Evolutionary conservation across 92 coral and sea anemone genomes (phyloP).

Genomic region (Chrysogorgia sp.): DNA sequence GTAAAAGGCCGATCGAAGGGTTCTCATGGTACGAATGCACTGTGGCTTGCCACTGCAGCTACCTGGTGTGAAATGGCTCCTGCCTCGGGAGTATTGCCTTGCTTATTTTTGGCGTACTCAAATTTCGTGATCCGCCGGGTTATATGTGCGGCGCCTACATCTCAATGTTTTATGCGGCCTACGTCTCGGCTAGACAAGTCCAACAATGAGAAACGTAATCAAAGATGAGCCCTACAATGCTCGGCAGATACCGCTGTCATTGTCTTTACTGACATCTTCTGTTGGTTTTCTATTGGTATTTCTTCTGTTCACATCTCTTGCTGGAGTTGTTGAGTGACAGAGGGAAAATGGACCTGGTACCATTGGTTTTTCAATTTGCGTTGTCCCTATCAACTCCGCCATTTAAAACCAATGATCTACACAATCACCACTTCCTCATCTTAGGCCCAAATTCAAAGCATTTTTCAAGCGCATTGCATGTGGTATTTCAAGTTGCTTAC

Average conservation of each 20-base stretch:
- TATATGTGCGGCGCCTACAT: too few species aligned
- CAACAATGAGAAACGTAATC: neutral
- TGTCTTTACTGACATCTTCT: neutral
- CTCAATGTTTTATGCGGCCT: too few species aligned
- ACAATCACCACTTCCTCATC: neutral
- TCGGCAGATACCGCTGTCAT: neutral
- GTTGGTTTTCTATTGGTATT: neutral
- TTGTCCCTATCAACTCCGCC: neutral
- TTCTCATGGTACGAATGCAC: neutral
- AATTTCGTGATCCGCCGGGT: neutral
- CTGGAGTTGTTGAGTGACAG: neutral
- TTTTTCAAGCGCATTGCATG: too few species aligned
- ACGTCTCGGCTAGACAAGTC: too few species aligned
- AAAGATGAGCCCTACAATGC: neutral
- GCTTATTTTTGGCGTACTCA: too few species aligned
- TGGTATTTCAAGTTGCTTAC: too few species aligned
- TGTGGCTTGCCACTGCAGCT: neutral
- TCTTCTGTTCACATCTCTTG: neutral
- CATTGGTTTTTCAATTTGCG: too few species aligned
- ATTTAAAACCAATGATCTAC: neutral
- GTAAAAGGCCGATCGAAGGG: neutral
- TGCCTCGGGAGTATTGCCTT: neutral
- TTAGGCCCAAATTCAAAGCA: too few species aligned
- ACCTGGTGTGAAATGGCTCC: neutral
- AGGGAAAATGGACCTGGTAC: neutral